Base-by-base conservation (phyloP, 2,888 invertebrate species). In the Ichneumoninae sp. region DNA sequence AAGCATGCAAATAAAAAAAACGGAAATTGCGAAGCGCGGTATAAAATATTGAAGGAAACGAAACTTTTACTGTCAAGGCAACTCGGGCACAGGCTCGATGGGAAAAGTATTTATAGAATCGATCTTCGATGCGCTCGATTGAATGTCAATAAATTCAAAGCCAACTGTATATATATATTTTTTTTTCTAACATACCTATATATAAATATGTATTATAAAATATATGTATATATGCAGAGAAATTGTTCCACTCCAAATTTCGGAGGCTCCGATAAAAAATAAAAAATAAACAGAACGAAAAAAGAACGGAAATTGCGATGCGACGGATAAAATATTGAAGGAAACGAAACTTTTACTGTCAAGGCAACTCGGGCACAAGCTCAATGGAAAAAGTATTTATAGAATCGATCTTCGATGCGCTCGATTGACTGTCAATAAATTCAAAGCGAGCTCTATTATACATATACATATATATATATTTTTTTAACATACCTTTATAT, bases 191-290 rank as follows among this genome's bases (percentile, higher is more conserved):
- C 13, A 47, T 47, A 10, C 1, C 7, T 10, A 40, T 40, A 10
- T 40, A 40, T 40, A 10, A 10, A 40, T 3, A 10, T 40, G 10
- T 40, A 40, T 40, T 40, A 40, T 40, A 2, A 40, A 40, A 10
- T 40, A 40, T 40, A 40, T 10, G 16, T 16, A 0, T 1, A 47
- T 63, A 16, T 19, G 19, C 0, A 19, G 19, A 19, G 19, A 0
- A 19, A 19, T 19, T 19, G 19, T 19, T 19, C 19, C 19, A 19
- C 19, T 19, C 19, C 33, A 22, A 81, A 77, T 81, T 85, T 85
- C 33, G 76, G 76, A n/a, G 73, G 54, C 30, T 50, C 19, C 75
- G 63, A 86, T 86, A 74, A 85, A 81, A 86, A 81, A 79, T 3
- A 75, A 82, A 68, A 60, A 57, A 87, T 79, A 88, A 87, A 87